Evolutionary conservation across 2,888 invertebrate species (phyloP).

Genomic region (Sinhomidia bicolor): DNA sequence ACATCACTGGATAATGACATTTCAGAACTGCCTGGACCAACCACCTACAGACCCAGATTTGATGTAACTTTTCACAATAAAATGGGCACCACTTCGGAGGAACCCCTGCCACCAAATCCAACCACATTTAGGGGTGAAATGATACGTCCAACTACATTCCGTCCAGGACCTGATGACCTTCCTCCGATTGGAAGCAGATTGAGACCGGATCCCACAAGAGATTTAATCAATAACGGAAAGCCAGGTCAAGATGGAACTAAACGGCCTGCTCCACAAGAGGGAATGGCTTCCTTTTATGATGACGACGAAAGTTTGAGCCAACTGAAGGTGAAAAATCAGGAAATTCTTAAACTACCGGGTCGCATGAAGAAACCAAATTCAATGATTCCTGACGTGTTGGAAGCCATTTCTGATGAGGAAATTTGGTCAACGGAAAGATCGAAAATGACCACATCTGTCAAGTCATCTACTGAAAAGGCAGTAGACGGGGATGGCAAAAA

Average conservation of each 20-base stretch:
- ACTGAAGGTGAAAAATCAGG: conserved; percentile 78
- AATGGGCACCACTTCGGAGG: conserved; percentile 67
- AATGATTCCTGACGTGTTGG: conserved; percentile 50
- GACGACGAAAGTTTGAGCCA: conserved; percentile 77
- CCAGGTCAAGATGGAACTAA: background rate
- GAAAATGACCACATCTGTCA: background rate
- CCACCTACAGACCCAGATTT: conserved; percentile 76
- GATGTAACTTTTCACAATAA: conserved; percentile 61
- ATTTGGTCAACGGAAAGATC: conserved; percentile 52
- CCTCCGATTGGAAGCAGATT: conserved; percentile 61
- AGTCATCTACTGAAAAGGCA: conserved; percentile 12
- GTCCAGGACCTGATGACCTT: conserved; percentile 70
- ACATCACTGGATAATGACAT: conserved; percentile 64
- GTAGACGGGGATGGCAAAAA: conserved; percentile 6
- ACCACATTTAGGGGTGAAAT: conserved; percentile 77
- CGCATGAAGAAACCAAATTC: conserved; percentile 58
- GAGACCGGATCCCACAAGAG: conserved; percentile 48
- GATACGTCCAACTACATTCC: conserved; percentile 77
- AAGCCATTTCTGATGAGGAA: conserved; percentile 71
- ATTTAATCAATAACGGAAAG: conserved; percentile 27
- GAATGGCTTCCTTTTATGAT: conserved; percentile 77
- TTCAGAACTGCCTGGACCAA: conserved; percentile 75
- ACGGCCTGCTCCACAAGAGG: conserved; percentile 74
- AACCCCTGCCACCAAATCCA: conserved; percentile 48
- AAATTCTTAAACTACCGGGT: conserved; percentile 75